Conservation (phyloP, 2,113 vertebrate species). For the Eira barbara region DNA sequence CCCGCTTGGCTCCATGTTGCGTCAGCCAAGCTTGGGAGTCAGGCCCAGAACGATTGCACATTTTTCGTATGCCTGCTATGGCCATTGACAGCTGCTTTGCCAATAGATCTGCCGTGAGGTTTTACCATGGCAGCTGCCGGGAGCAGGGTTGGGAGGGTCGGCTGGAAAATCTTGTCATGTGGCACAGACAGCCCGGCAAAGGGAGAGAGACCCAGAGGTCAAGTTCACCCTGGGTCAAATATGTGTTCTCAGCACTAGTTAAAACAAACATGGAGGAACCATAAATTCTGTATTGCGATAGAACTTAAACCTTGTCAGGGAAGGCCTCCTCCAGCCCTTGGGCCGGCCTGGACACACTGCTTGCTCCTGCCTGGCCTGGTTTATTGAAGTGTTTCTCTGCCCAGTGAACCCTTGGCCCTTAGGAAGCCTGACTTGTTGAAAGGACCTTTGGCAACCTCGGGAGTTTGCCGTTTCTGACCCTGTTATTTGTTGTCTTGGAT, state of each 20-base stretch:
- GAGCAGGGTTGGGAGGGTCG: neutral
- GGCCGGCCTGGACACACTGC: fast-evolving
- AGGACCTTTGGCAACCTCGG: neutral
- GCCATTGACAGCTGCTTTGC: slow-evolving; percentile 49
- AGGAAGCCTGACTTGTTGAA: neutral
- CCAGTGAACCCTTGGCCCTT: neutral
- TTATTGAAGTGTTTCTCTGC: neutral
- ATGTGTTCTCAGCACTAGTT: slow-evolving; percentile 68
- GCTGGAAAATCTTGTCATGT: slow-evolving; percentile 31
- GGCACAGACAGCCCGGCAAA: neutral
- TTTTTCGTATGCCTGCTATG: slow-evolving; percentile 46
- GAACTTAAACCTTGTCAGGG: neutral
- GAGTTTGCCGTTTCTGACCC: slow-evolving; percentile 20
- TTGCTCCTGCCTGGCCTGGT: neutral
- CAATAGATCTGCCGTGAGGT: slow-evolving; percentile 15
- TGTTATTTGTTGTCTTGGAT: slow-evolving; percentile 23
- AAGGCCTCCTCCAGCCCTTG: neutral
- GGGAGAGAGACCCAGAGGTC: slow-evolving; percentile 55
- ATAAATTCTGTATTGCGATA: slow-evolving; percentile 48
- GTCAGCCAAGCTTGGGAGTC: neutral
- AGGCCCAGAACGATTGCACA: neutral
- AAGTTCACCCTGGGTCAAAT: slow-evolving; percentile 73
- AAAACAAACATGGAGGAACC: slow-evolving; percentile 65
- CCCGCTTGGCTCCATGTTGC: neutral
- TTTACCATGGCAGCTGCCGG: slow-evolving; percentile 35